Evolutionary conservation across 1,140 invertebrate species (phyloP).

Genomic region (Episyrphus balteatus): DNA sequence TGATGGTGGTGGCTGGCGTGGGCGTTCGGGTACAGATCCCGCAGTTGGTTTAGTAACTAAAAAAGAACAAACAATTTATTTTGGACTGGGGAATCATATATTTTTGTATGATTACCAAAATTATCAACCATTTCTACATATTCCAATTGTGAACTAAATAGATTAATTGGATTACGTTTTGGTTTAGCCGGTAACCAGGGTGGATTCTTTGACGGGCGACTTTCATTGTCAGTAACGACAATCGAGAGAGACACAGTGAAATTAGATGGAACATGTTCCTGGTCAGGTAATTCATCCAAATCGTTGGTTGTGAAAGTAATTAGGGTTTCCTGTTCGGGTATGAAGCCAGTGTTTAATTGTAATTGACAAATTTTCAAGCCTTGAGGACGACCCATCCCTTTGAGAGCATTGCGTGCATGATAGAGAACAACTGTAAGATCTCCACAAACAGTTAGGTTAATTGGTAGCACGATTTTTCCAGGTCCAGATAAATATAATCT

Average conservation of each 20-base stretch:
- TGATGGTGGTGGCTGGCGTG: neutral
- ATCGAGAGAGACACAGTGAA: conserved; percentile 64
- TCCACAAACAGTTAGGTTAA: conserved; percentile 60
- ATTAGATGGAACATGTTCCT: conserved; percentile 70
- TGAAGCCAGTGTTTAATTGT: conserved; percentile 81
- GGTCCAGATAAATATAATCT: conserved; percentile 64
- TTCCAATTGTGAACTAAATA: conserved; percentile 74
- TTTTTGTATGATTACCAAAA: conserved; percentile 58
- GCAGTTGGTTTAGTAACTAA: conserved; percentile 27
- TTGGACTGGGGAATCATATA: too few relatives aligned
- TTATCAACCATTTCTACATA: conserved; percentile 72
- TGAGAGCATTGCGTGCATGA: conserved; percentile 78
- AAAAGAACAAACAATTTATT: conserved; percentile 4
- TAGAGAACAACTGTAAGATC: conserved; percentile 73
- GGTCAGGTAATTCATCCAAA: conserved; percentile 65
- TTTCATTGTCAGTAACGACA: conserved; percentile 55
- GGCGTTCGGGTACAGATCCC: neutral
- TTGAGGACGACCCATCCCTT: conserved; percentile 66
- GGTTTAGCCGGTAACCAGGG: conserved; percentile 62
- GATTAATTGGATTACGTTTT: conserved; percentile 44
- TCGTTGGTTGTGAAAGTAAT: conserved; percentile 66
- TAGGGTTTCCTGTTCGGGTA: conserved; percentile 58
- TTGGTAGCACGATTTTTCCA: conserved; percentile 48
- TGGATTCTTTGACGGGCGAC: conserved; percentile 50
- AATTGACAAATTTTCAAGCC: conserved; percentile 81